These are phyloP conservation scores for Sebastes kiyomatsui DNA, from an alignment of 2,797 vertebrate species.

Conservation along the genomic window DNA sequence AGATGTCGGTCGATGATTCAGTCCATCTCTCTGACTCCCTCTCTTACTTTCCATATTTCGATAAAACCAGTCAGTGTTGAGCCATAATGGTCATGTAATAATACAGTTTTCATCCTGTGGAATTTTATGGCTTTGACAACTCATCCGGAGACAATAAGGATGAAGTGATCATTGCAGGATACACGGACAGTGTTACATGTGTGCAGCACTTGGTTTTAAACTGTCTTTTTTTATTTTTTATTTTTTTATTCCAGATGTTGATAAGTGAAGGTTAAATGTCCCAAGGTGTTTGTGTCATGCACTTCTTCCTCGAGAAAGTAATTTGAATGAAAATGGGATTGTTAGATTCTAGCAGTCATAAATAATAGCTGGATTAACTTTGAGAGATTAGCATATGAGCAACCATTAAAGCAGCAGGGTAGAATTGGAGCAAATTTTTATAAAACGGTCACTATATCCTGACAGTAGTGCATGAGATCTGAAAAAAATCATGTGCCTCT, in stretches of 20 bases:
- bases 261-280: neutral
- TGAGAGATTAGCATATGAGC: neutral
- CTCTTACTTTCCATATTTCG: neutral
- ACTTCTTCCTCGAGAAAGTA: neutral
- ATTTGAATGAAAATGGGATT: neutral
- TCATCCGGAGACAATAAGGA: slow-evolving; percentile 11
- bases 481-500: no score
- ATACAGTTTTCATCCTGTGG: slow-evolving; percentile 18
- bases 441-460: no score
- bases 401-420: neutral
- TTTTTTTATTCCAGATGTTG: slow-evolving; percentile 17
- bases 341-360: neutral
- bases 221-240: neutral
- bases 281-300: neutral
- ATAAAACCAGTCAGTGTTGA: slow-evolving; percentile 47
- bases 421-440: no score
- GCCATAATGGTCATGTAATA: slow-evolving; percentile 32
- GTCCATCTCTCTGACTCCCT: neutral
- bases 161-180: neutral
- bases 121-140: slow-evolving; percentile 25
- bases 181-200: neutral
- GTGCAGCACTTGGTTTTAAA: neutral
- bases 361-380: neutral
- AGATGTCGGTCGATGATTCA: neutral
- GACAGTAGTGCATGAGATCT: no score